Evolutionary conservation across 2,113 vertebrate species (phyloP).

Genomic region (Hyperopisus bebe): DNA sequence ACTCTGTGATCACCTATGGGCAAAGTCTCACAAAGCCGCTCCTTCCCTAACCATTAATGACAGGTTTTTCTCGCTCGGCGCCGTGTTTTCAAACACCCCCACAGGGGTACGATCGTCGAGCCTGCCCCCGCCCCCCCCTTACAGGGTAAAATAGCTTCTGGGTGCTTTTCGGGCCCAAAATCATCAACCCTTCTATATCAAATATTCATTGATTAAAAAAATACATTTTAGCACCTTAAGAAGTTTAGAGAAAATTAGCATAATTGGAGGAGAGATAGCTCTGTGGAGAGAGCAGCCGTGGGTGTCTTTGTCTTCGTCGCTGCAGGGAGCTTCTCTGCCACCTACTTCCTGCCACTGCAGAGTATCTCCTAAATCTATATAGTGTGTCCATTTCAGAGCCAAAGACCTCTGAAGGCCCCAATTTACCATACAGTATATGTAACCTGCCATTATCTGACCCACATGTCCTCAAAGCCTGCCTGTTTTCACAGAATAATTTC

Average conservation of each 20-base stretch:
- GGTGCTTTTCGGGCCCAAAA: not conserved
- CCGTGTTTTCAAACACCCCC: not conserved
- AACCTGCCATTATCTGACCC: slow-evolving; percentile 29
- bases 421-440: slow-evolving; percentile 16
- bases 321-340: not conserved
- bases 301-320: not conserved
- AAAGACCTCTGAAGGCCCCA: not conserved
- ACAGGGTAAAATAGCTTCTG: not conserved
- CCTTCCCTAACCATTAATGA: not conserved
- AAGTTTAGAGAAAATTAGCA: slow-evolving; percentile 6
- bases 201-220: not conserved
- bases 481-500: slow-evolving; percentile 21
- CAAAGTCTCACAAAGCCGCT: not conserved
- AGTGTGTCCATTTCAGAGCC: slow-evolving; percentile 10
- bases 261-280: not conserved
- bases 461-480: slow-evolving; percentile 33
- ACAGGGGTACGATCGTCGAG: not conserved
- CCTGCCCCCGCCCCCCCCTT: too few species aligned
- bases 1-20: not conserved
- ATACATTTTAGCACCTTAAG: not conserved
- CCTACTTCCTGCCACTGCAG: not conserved
- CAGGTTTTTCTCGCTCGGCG: not conserved
- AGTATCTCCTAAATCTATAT: not conserved
- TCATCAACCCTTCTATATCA: not conserved
- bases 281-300: not conserved